Conservation (phyloP, 1,140 invertebrate species). For the Apis dorsata region DNA sequence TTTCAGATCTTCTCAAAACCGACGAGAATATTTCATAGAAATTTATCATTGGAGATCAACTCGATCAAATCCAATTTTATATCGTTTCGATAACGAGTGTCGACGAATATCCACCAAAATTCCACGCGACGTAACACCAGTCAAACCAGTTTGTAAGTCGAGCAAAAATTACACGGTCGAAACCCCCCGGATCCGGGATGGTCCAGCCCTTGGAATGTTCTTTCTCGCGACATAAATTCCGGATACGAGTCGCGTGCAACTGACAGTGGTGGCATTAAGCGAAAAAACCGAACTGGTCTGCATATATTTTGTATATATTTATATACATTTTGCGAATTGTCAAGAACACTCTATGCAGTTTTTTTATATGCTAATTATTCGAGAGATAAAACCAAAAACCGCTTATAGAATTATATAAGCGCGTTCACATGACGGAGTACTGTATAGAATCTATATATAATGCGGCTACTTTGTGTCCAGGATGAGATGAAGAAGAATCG, state of each 20-base stretch:
- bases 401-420: conserved; percentile 9
- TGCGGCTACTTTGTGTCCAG: conserved; percentile 11
- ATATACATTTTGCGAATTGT: not conserved
- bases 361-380: too few species aligned
- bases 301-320: not conserved
- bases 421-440: conserved; percentile 2
- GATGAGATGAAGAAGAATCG: conserved; percentile 35
- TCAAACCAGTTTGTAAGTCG: conserved; percentile 24
- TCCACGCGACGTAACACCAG: not conserved
- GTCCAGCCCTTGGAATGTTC: not conserved
- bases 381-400: not conserved
- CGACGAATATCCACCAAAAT: not conserved
- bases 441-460: conserved; percentile 52
- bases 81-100: not conserved
- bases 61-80: not conserved
- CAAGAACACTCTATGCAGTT: not conserved
- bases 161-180: conserved; percentile 1
- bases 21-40: too few species aligned
- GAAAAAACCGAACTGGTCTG: not conserved
- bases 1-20: too few species aligned
- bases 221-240: not conserved
- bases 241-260: not conserved
- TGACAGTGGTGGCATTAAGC: not conserved
- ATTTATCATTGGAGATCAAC: not conserved
- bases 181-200: not conserved